phyloP scores from a whole-genome alignment of 2,888 invertebrate genomes.

The Dendrolimus pini region DNA sequence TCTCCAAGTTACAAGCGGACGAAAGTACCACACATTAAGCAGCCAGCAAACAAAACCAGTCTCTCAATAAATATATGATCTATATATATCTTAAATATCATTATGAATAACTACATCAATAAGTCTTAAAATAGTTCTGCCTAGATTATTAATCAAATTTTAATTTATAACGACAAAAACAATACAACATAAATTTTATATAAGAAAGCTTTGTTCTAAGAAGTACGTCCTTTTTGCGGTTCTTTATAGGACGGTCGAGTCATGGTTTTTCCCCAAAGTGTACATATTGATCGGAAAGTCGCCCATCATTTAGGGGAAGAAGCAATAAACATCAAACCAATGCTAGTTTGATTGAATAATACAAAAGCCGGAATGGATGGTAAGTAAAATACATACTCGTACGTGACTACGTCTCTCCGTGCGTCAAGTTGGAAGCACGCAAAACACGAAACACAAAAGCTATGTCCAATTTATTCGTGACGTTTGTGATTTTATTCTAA shows the following conservation, averaged over 20 bases:
- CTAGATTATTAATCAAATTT: too few relatives aligned
- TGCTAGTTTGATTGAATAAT: constrained; percentile 55
- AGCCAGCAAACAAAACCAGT: too few relatives aligned
- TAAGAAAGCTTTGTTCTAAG: too few relatives aligned
- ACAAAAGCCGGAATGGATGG: constrained; percentile 28
- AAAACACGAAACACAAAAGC: constrained; percentile 3
- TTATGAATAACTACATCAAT: too few relatives aligned
- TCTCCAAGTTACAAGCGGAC: too few relatives aligned
- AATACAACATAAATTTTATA: too few relatives aligned
- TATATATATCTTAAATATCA: too few relatives aligned
- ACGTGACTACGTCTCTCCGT: constrained; percentile 21
- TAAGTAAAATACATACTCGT: constrained; percentile 26
- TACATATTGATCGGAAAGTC: constrained; percentile 41
- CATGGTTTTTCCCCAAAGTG: constrained; percentile 55
- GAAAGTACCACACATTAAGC: too few relatives aligned
- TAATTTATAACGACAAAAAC: too few relatives aligned
- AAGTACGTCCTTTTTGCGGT: constrained; percentile 9
- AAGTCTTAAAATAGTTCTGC: too few relatives aligned
- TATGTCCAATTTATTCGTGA: constrained; percentile 11
- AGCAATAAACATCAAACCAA: constrained; percentile 48
- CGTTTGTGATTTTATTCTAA: constrained; percentile 18
- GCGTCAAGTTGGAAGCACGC: constrained; percentile 1
- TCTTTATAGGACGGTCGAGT: constrained; percentile 28
- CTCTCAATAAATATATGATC: too few relatives aligned
- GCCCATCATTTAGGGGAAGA: constrained; percentile 49